Conservation (phyloP, 2,888 invertebrate species). For the Matsumyia berberina region DNA sequence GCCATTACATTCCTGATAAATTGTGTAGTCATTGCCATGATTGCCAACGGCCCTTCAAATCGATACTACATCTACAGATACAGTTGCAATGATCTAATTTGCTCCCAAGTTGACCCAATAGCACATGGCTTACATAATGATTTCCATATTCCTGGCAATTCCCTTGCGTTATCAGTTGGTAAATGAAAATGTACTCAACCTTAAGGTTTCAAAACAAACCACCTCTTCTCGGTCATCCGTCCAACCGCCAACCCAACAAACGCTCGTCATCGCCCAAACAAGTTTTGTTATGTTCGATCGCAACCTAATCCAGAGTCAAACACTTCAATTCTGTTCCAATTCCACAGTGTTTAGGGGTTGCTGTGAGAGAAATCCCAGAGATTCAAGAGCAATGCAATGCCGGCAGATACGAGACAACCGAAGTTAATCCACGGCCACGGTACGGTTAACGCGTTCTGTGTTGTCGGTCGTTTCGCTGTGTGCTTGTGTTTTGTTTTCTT, state of each 20-base stretch:
- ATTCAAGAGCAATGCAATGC: not conserved
- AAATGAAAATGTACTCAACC: conserved; percentile 4
- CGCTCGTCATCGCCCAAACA: not conserved
- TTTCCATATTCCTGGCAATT: not conserved
- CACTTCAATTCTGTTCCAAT: conserved; percentile 26
- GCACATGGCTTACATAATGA: not conserved
- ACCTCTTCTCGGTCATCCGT: not conserved
- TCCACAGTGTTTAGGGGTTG: conserved; percentile 37
- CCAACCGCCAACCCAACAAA: not conserved
- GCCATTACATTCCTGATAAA: too few relatives aligned
- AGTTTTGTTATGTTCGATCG: conserved; percentile 61
- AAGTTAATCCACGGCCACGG: not conserved
- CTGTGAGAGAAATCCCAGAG: not conserved
- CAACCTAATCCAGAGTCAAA: conserved; percentile 9
- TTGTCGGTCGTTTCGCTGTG: conserved; percentile 36
- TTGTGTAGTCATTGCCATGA: too few relatives aligned
- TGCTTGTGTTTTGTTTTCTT: conserved; percentile 38
- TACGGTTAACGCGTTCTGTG: conserved; percentile 25
- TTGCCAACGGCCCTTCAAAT: too few relatives aligned
- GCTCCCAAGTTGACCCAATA: not conserved
- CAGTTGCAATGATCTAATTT: not conserved
- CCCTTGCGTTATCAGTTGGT: not conserved
- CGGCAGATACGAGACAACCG: conserved; percentile 1
- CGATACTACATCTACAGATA: not conserved
- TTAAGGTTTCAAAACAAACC: not conserved